Evolutionary conservation across 2,888 invertebrate genomes (phyloP).

Genomic region (Mesoligia furuncula): DNA sequence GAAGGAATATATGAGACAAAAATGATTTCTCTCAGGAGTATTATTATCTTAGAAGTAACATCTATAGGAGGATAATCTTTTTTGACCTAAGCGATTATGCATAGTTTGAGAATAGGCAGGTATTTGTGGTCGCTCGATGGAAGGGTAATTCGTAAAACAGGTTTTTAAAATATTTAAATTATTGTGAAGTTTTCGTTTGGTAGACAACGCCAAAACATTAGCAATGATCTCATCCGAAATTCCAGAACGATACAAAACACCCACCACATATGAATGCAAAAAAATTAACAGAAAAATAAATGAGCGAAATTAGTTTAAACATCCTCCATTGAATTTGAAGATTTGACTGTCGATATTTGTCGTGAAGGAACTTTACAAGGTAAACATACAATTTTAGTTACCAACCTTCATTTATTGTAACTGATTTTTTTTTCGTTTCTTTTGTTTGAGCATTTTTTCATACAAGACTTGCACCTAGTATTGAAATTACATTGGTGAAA

Average conservation of each 20-base stretch:
- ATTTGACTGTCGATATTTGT: neutral
- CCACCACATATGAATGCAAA: neutral
- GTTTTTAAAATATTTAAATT: conserved; percentile 4
- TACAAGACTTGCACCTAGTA: no score
- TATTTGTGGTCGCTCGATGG: neutral
- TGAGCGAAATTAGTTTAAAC: neutral
- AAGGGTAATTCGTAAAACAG: conserved; percentile 11
- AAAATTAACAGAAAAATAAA: no score
- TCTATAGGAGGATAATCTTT: neutral
- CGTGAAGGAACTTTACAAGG: no score
- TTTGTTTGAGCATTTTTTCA: no score
- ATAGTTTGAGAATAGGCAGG: neutral
- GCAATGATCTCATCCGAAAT: conserved; percentile 12
- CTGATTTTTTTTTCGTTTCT: no score
- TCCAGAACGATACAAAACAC: neutral
- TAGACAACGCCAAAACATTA: neutral
- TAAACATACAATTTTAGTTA: no score
- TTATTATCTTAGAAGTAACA: neutral
- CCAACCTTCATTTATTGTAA: no score
- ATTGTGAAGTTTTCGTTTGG: neutral
- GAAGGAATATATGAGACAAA: neutral
- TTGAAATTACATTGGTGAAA: no score
- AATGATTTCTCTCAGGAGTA: neutral
- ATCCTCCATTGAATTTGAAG: neutral
- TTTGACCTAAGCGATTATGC: neutral